Conservation (phyloP, 2,888 invertebrate species). For the Amphipyra tragopoginis region DNA sequence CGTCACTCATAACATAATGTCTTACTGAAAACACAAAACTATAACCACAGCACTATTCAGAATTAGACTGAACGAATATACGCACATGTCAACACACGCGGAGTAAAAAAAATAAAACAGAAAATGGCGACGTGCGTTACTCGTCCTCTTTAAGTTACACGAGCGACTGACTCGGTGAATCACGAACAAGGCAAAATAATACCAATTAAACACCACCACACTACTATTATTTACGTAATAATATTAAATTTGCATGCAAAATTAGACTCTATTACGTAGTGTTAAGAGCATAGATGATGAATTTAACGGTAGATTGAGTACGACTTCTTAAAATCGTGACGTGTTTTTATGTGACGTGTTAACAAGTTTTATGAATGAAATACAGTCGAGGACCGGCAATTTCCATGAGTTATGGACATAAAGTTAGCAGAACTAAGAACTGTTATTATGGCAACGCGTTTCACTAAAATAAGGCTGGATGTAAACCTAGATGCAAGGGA, state of each 20-base stretch:
- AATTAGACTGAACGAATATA: constrained; percentile 66
- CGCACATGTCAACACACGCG: constrained; percentile 72
- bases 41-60: constrained; percentile 64
- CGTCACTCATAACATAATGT: constrained; percentile 31
- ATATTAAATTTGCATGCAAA: constrained; percentile 64
- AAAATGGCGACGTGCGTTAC: constrained; percentile 71
- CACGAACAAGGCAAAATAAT: constrained; percentile 86
- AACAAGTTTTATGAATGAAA: constrained; percentile 76
- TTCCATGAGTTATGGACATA: constrained; percentile 34
- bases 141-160: constrained; percentile 69
- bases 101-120: constrained; percentile 68
- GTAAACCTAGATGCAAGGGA: constrained; percentile 31
- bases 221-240: constrained; percentile 72
- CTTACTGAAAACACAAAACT: constrained; percentile 47
- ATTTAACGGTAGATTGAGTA: constrained; percentile 44
- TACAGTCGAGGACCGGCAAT: constrained; percentile 26
- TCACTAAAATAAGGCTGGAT: constrained; percentile 25
- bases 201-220: constrained; percentile 79
- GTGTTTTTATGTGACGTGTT: constrained; percentile 67
- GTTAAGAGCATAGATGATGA: constrained; percentile 53
- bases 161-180: constrained; percentile 83
- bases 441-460: constrained; percentile 19
- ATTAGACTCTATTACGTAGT: constrained; percentile 64
- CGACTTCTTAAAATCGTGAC: constrained; percentile 65
- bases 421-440: constrained; percentile 23